A percentile compares a stretch with the other conserved stretches of the same genome.
Conservation (phyloP, 2,888 invertebrate genomes). For the Dynastes hyllus region DNA sequence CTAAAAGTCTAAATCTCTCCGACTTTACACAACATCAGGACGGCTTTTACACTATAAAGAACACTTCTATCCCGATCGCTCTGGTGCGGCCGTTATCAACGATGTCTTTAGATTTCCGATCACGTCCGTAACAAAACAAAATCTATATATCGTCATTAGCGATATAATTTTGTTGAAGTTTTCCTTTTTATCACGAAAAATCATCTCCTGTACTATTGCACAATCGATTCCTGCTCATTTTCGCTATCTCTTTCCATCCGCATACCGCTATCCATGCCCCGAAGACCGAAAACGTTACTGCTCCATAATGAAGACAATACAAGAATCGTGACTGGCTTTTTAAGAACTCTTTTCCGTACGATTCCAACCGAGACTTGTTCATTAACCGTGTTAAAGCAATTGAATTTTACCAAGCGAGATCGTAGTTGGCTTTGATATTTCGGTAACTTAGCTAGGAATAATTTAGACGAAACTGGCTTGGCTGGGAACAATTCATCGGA, state of each 20-base stretch:
- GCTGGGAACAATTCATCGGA: background rate
- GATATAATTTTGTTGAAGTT: constrained; percentile 20
- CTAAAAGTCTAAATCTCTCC: constrained; percentile 28
- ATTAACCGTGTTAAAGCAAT: constrained; percentile 36
- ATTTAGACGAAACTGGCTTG: background rate
- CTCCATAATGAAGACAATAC: constrained; percentile 30
- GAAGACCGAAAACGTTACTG: background rate
- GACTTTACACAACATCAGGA: constrained; percentile 24
- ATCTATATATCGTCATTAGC: constrained; percentile 39
- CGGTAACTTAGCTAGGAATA: constrained; percentile 17
- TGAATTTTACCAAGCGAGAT: constrained; percentile 18
- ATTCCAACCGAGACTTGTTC: constrained; percentile 34
- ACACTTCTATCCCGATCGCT: constrained; percentile 1
- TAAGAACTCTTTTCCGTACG: constrained; percentile 3
- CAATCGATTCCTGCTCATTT: background rate
- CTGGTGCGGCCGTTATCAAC: background rate
- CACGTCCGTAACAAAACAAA: background rate
- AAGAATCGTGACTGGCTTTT: constrained; percentile 35
- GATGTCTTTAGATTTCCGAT: constrained; percentile 23
- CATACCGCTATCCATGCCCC: background rate
- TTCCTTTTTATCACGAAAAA: constrained; percentile 6
- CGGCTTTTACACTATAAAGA: constrained; percentile 24
- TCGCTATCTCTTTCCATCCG: background rate
- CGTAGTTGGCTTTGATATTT: constrained; percentile 20
- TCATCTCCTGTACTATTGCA: constrained; percentile 13